Conservation (phyloP, 2,797 vertebrate species). For the Dromococcyx pavoninus region DNA sequence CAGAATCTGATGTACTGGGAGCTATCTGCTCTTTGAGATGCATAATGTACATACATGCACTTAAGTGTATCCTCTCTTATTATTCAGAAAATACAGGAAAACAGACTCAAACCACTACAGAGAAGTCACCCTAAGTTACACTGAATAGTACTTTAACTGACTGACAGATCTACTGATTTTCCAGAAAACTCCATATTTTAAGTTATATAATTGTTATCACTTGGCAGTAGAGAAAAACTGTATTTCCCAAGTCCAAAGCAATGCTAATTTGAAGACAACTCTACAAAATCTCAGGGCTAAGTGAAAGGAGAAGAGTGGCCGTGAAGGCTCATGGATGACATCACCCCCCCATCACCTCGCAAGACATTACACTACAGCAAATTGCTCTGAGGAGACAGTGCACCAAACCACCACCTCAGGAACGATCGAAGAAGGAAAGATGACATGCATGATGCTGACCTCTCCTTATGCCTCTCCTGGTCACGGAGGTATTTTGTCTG, state of each 20-base stretch:
- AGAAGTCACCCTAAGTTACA: neutral
- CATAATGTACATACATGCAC: neutral
- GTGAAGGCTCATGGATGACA: neutral
- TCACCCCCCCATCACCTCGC: neutral
- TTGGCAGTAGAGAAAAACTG: neutral
- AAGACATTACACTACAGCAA: neutral
- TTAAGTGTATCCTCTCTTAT: neutral
- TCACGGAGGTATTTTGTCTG: neutral
- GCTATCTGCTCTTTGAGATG: neutral
- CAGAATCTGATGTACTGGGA: neutral
- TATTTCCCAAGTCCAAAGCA: neutral
- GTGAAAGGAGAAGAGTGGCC: neutral
- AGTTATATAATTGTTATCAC: neutral
- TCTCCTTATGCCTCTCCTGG: neutral
- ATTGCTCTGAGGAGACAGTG: neutral
- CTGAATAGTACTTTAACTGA: neutral
- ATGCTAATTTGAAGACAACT: neutral
- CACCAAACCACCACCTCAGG: neutral
- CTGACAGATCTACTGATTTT: neutral
- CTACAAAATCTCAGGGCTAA: neutral
- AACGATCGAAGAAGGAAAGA: neutral
- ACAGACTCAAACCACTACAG: neutral
- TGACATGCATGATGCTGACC: accelerated
- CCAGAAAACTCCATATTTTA: neutral
- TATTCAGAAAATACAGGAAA: neutral